A percentile compares a stretch with the other conserved stretches of the same genome.
phyloP scores from a whole-genome alignment of 2,888 invertebrate species.

The Cephus runcator region DNA sequence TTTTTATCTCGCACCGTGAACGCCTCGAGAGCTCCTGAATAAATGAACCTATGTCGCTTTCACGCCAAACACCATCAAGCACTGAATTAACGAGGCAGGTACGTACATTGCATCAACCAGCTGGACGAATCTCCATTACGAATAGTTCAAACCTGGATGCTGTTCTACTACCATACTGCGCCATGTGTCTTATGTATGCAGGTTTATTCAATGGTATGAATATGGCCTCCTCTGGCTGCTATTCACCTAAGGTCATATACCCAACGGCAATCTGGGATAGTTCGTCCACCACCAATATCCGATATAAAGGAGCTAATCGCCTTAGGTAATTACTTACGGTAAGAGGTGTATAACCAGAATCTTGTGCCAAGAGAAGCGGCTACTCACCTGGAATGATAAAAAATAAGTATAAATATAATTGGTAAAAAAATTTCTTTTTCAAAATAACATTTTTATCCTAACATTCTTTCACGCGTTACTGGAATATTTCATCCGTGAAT shows the following conservation, averaged over 20 bases:
- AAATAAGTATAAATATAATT: neutral
- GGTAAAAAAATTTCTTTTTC: neutral
- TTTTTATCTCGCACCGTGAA: constrained; percentile 5
- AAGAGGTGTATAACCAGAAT: neutral
- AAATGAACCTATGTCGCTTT: constrained; percentile 22
- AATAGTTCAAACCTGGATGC: constrained; percentile 13
- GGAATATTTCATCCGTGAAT: neutral
- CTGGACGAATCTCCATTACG: constrained; percentile 46
- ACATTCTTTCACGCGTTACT: neutral
- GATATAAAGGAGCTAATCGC: neutral
- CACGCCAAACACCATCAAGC: constrained; percentile 27
- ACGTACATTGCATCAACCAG: constrained; percentile 29
- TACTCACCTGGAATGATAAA: neutral
- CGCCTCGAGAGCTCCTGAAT: constrained; percentile 23
- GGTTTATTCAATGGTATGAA: neutral
- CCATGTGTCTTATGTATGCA: neutral
- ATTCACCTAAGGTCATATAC: neutral
- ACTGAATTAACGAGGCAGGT: constrained; percentile 43
- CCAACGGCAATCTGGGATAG: neutral
- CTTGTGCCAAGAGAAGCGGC: neutral
- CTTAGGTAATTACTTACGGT: neutral
- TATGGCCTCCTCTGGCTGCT: neutral
- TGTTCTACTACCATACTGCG: neutral
- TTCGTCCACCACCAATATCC: neutral
- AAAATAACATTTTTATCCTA: neutral